These are phyloP conservation scores for Acleris holmiana DNA, from an alignment of 2,888 invertebrate genomes.

Conservation along the genomic window DNA sequence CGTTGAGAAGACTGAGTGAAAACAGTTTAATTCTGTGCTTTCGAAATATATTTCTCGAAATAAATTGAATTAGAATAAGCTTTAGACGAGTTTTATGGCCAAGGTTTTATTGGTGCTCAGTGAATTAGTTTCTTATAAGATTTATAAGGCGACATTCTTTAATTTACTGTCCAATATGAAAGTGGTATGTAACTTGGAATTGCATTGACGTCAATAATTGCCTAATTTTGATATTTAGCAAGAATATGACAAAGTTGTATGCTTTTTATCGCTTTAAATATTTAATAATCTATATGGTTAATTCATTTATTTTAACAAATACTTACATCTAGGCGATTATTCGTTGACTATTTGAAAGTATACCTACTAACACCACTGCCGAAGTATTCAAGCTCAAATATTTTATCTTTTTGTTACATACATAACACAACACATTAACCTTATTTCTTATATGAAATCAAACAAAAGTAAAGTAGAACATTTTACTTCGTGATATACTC, in stretches of 20 bases:
- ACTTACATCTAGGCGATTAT: too few relatives aligned
- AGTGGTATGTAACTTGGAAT: slow-evolving; percentile 23
- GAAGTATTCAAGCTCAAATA: too few relatives aligned
- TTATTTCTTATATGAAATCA: too few relatives aligned
- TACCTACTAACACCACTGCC: too few relatives aligned
- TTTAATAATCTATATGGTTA: not conserved
- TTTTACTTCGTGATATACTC: not conserved
- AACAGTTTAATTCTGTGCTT: slow-evolving; percentile 62
- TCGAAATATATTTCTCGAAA: slow-evolving; percentile 62
- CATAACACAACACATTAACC: too few relatives aligned
- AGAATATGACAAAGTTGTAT: slow-evolving; percentile 4
- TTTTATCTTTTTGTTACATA: too few relatives aligned
- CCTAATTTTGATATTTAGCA: slow-evolving; percentile 7
- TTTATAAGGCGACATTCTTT: slow-evolving; percentile 50
- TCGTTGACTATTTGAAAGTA: too few relatives aligned
- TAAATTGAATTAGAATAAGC: slow-evolving; percentile 71
- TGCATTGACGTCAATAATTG: slow-evolving; percentile 23
- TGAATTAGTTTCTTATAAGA: slow-evolving; percentile 57
- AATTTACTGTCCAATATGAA: slow-evolving; percentile 34
- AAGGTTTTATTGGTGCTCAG: slow-evolving; percentile 50
- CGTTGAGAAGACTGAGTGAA: slow-evolving; percentile 62
- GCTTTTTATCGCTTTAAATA: not conserved
- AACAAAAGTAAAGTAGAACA: not conserved
- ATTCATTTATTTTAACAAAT: too few relatives aligned
- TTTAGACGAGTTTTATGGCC: slow-evolving; percentile 73